Evolutionary conservation across 2,888 invertebrate genomes (phyloP).

Genomic region (Dinocampus coccinellae): DNA sequence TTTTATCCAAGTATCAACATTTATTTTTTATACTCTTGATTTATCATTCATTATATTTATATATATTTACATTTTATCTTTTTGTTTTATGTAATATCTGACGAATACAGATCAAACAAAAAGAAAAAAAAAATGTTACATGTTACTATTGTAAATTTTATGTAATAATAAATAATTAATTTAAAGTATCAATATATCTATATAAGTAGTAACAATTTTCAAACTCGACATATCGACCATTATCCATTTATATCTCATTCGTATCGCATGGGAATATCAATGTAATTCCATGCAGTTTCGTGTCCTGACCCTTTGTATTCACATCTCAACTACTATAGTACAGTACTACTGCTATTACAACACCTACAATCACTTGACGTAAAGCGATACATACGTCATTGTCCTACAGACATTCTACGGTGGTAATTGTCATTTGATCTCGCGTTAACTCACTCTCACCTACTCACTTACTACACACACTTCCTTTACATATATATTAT

Average conservation of each 20-base stretch:
- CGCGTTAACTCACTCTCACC: constrained; percentile 36
- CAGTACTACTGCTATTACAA: no score
- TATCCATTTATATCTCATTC: constrained; percentile 56
- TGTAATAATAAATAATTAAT: no score
- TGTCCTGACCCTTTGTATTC: constrained; percentile 40
- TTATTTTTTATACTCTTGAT: neutral
- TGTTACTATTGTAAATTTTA: no score
- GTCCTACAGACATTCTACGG: constrained; percentile 59
- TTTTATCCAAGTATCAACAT: neutral
- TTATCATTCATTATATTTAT: no score
- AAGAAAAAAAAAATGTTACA: no score
- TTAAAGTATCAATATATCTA: neutral
- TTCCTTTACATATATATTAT: constrained; percentile 11
- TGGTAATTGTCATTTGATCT: constrained; percentile 66
- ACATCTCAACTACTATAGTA: neutral
- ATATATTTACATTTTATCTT: no score
- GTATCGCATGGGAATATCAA: constrained; percentile 41
- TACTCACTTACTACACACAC: constrained; percentile 10
- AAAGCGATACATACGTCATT: constrained; percentile 60
- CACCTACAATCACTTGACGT: constrained; percentile 48
- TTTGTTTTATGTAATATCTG: no score
- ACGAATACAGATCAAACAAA: no score
- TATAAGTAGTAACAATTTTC: neutral
- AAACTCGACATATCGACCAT: neutral
- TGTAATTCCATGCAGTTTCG: constrained; percentile 9